Evolutionary conservation across 2,888 invertebrate genomes (phyloP).

Genomic region (Corythucha ciliata): DNA sequence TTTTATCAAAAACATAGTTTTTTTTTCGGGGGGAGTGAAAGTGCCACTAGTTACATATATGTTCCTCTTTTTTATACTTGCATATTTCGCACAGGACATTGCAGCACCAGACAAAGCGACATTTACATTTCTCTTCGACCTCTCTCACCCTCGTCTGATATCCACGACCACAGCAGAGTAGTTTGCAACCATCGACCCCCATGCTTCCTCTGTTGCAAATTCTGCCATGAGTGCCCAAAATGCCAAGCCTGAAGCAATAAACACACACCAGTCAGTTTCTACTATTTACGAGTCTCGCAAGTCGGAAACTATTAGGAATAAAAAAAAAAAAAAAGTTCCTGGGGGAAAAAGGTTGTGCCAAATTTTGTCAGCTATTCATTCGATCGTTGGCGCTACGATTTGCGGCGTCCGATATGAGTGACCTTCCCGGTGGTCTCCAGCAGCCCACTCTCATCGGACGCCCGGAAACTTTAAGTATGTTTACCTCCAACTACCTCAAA

Average conservation of each 20-base stretch:
- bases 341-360: too few relatives aligned
- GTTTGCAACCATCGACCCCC: conserved; percentile 75
- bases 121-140: conserved; percentile 78
- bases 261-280: conserved; percentile 1
- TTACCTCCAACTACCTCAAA: too few relatives aligned
- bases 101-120: conserved; percentile 88
- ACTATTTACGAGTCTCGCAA: too few relatives aligned
- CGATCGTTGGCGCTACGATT: too few relatives aligned
- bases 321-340: too few relatives aligned
- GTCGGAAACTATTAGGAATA: too few relatives aligned
- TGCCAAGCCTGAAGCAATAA: conserved; percentile 54
- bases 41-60: conserved; percentile 72
- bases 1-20: too few relatives aligned
- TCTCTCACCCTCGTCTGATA: conserved; percentile 74
- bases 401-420: too few relatives aligned
- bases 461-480: too few relatives aligned
- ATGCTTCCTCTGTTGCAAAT: conserved; percentile 75
- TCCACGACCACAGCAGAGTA: conserved; percentile 82
- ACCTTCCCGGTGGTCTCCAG: too few relatives aligned
- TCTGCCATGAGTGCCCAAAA: conserved; percentile 72
- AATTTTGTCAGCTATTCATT: too few relatives aligned
- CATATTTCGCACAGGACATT: conserved; percentile 77
- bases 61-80: conserved; percentile 66
- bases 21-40: background rate
- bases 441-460: too few relatives aligned